A percentile compares a stretch with the other conserved stretches of the same genome.
phyloP scores from a whole-genome alignment of 30 jellyfish, hydroid and myxozoan genomes.

The Pseudorhiza aurosa region DNA sequence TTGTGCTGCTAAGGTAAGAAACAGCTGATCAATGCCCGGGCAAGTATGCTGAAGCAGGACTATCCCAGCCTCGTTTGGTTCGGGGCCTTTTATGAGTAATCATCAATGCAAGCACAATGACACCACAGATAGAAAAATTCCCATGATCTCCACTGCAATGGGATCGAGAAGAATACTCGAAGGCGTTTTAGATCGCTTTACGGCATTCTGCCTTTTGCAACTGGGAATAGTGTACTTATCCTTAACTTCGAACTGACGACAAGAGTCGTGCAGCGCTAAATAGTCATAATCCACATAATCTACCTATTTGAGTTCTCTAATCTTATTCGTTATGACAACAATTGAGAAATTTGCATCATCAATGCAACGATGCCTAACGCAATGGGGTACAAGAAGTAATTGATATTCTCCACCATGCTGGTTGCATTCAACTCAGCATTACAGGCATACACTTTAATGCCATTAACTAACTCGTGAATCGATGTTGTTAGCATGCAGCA shows the following conservation, averaged over 20 bases:
- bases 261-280: constrained; percentile 22
- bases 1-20: too few species aligned
- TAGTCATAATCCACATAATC: constrained; percentile 15
- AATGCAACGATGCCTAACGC: constrained; percentile 39
- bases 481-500: not conserved
- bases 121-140: constrained; percentile 32
- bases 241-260: not conserved
- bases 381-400: constrained; percentile 1
- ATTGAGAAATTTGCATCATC: constrained; percentile 14
- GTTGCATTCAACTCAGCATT: constrained; percentile 18
- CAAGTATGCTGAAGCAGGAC: too few species aligned
- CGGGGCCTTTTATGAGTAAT: not conserved
- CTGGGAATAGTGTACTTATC: constrained; percentile 4
- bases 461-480: constrained; percentile 2
- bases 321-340: constrained; percentile 36
- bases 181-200: not conserved
- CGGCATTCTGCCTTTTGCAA: not conserved
- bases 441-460: constrained; percentile 23
- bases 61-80: too few species aligned
- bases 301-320: not conserved
- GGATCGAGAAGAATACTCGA: not conserved
- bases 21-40: too few species aligned
- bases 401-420: constrained; percentile 5
- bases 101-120: not conserved
- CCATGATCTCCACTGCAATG: constrained; percentile 1